These are phyloP conservation scores for Pseudomyrmex gracilis DNA, from an alignment of 1,140 invertebrate species.

Conservation along the genomic window DNA sequence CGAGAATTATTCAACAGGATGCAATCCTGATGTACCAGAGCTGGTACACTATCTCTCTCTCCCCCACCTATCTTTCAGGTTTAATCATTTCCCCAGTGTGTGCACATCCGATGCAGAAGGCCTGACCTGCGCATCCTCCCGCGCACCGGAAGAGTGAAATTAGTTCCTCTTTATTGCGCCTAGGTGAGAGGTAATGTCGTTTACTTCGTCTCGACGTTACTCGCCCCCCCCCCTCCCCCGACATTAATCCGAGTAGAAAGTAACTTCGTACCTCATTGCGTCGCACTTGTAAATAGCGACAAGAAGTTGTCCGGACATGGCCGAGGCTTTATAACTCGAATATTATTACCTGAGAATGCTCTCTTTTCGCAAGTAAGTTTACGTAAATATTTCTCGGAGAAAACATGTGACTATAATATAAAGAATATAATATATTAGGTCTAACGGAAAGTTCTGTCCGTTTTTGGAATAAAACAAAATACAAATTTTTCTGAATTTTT, in stretches of 20 bases:
- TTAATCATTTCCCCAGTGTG: constrained; percentile 41
- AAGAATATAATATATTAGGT: not conserved
- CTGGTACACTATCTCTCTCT: not conserved
- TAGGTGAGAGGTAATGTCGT: constrained; percentile 47
- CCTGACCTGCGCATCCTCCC: constrained; percentile 42
- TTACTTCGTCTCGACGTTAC: constrained; percentile 34
- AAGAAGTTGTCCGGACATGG: not conserved
- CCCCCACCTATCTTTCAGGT: constrained; percentile 30
- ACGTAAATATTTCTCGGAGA: not conserved
- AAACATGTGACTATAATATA: not conserved
- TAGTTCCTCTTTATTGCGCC: constrained; percentile 55
- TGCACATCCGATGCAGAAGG: constrained; percentile 33
- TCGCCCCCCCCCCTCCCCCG: not conserved
- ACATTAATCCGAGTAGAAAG: constrained; percentile 44
- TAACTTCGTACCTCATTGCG: constrained; percentile 29
- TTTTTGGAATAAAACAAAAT: no score
- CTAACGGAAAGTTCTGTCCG: no score
- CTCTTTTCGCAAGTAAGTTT: not conserved
- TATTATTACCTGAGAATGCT: not conserved
- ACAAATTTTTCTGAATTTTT: no score
- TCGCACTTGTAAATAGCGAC: constrained; percentile 26
- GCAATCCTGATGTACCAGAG: constrained; percentile 36
- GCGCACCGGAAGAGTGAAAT: constrained; percentile 37
- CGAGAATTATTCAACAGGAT: constrained; percentile 59
- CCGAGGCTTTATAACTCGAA: not conserved